A percentile compares a stretch with the other conserved stretches of the same genome.
Evolutionary conservation across 2,113 vertebrate species (phyloP).

Genomic region (Entelurus aequoreus): DNA sequence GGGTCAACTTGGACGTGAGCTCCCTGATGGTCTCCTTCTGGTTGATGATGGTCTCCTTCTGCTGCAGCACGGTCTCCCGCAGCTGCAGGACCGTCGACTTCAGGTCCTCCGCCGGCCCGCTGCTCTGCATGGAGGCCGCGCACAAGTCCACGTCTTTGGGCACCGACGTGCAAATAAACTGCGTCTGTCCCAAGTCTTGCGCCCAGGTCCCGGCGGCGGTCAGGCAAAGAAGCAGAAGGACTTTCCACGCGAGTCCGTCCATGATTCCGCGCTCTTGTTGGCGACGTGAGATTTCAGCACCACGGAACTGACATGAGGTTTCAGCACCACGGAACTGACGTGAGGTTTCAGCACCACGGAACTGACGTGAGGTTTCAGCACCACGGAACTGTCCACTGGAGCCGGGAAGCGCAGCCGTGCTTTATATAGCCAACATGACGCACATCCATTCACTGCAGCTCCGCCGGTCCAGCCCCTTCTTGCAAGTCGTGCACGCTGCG

Average conservation of each 20-base stretch:
- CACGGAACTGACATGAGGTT: constrained; percentile 56
- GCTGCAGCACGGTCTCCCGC: constrained; percentile 92
- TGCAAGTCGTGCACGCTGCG: constrained; percentile 62
- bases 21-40: constrained; percentile 94
- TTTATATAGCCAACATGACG: constrained; percentile 65
- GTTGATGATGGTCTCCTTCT: constrained; percentile 94
- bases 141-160: constrained; percentile 96
- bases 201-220: constrained; percentile 59
- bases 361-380: constrained; percentile 41
- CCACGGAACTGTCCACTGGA: constrained; percentile 65
- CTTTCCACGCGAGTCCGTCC: constrained; percentile 68
- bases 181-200: constrained; percentile 86
- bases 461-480: constrained; percentile 49
- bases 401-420: constrained; percentile 36
- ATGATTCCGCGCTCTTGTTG: constrained; percentile 35
- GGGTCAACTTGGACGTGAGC: constrained; percentile 88
- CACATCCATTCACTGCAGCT: constrained; percentile 56
- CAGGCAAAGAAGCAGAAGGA: constrained; percentile 69
- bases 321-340: constrained; percentile 58
- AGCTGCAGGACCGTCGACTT: constrained; percentile 88
- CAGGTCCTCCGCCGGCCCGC: constrained; percentile 86
- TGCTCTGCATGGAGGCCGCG: constrained; percentile 82
- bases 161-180: constrained; percentile 96
- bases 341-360: constrained; percentile 54
- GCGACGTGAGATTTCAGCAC: constrained; percentile 39